A percentile compares a stretch with the other conserved stretches of the same genome.
Conservation (phyloP, 2,797 vertebrate genomes). For the Spinus pinus region DNA sequence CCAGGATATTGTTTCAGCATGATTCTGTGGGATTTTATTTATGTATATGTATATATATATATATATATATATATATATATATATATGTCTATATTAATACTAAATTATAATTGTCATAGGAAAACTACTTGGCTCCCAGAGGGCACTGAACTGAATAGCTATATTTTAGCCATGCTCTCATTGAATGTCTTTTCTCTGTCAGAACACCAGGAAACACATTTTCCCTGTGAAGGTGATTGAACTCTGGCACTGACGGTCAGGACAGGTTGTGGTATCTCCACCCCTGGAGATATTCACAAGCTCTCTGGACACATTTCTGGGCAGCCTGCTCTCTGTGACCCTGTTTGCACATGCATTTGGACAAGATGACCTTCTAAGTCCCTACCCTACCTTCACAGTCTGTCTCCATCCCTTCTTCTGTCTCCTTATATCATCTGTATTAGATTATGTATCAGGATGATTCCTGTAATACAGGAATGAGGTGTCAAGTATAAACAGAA, state of each 20-base stretch:
- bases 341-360: not conserved
- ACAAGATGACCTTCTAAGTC: not conserved
- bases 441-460: not conserved
- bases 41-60: too few species aligned
- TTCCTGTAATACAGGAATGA: not conserved
- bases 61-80: too few species aligned
- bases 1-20: not conserved
- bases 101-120: not conserved
- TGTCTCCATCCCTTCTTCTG: not conserved
- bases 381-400: not conserved
- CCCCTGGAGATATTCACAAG: not conserved
- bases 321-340: not conserved
- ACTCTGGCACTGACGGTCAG: rapidly evolving
- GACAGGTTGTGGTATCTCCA: not conserved
- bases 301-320: not conserved
- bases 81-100: not conserved
- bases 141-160: not conserved
- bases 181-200: not conserved
- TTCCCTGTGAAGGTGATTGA: not conserved
- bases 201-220: not conserved
- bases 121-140: not conserved
- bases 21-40: not conserved
- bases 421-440: not conserved
- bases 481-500: not conserved
- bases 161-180: not conserved